Evolutionary conservation across 2,113 vertebrate species (phyloP), one percentile per base, ranked within the genome.

Genomic region (Danio rerio): DNA sequence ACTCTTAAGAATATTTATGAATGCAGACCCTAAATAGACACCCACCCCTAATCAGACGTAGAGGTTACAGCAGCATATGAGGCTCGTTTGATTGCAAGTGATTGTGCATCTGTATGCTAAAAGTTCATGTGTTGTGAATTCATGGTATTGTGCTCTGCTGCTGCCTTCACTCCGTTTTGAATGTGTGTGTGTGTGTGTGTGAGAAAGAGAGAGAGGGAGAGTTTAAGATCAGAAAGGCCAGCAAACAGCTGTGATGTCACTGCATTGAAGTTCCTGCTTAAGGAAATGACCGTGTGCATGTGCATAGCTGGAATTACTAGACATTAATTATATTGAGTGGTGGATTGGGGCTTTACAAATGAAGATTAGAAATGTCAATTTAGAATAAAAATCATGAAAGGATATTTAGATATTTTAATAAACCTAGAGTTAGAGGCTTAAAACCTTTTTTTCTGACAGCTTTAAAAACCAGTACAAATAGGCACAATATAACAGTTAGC

Each of bases 81-180:
- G n/a, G 52, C 69, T 10, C n/a, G 49, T 21, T 74, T 81, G 73
- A 83, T 69, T 4, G 6, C 52, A 11, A 12, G 52, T 10, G 81
- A 77, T 58, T 76, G 61, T 12, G 58, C 81, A 20, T 71, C 55
- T 72, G 66, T 78, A 78, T 77, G 72, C 55, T 55, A 42, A 82
- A 59, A 61, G 58, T 61, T 83, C 58, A 6, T 56, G 52, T 58
- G 79, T 65, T 59, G 42, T 7, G 43, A 9, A 31, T 15, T 59
- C 55, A 20, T 55, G 7, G 53, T 70, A 58, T 70, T 45, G 52
- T 58, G 21, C 55, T 13, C 40, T 6, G 6, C 11, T 42, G 12
- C 12, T 47, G 10, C 10, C n/a, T 75, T 59, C 72, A 13, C 6
- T 59, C 40, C 47, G 42, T 59, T 75, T 47, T 75, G 55, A n/a